Conservation (phyloP, 1,140 invertebrate species). For the Lucilia sericata region DNA sequence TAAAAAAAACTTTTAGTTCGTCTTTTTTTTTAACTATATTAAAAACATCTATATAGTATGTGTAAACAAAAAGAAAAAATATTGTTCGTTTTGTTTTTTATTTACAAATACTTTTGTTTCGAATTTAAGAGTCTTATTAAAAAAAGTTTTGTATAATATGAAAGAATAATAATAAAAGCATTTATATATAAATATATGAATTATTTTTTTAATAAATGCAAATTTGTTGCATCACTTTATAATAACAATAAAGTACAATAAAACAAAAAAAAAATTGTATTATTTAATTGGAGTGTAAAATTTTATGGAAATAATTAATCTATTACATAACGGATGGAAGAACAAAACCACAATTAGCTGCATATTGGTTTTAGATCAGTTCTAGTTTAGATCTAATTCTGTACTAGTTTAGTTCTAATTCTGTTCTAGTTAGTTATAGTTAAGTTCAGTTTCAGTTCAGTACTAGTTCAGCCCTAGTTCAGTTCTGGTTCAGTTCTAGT, state of each 20-base stretch:
- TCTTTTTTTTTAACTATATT: constrained; percentile 5
- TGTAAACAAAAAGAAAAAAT: neutral
- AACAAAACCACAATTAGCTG: no score
- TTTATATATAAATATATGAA: constrained; percentile 1
- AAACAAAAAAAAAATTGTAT: neutral
- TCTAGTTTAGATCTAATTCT: no score
- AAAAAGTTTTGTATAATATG: constrained; percentile 14
- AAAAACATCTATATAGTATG: neutral
- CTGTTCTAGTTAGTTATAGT: no score
- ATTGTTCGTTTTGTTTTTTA: constrained; percentile 17
- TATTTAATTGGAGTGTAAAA: no score
- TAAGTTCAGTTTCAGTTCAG: no score
- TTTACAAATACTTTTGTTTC: neutral
- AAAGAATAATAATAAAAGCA: neutral
- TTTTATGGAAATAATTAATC: no score
- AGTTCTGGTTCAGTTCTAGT: no score
- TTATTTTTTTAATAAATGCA: constrained; percentile 26
- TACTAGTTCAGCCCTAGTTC: no score
- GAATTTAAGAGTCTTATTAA: constrained; percentile 25
- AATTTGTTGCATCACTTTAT: constrained; percentile 22
- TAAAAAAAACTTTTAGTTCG: constrained; percentile 22
- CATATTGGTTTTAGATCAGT: no score
- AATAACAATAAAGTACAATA: constrained; percentile 15
- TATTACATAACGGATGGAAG: no score
- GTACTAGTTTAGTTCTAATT: no score